phyloP scores from a whole-genome alignment of 2,888 invertebrate genomes.

The Troides oblongomaculatus region DNA sequence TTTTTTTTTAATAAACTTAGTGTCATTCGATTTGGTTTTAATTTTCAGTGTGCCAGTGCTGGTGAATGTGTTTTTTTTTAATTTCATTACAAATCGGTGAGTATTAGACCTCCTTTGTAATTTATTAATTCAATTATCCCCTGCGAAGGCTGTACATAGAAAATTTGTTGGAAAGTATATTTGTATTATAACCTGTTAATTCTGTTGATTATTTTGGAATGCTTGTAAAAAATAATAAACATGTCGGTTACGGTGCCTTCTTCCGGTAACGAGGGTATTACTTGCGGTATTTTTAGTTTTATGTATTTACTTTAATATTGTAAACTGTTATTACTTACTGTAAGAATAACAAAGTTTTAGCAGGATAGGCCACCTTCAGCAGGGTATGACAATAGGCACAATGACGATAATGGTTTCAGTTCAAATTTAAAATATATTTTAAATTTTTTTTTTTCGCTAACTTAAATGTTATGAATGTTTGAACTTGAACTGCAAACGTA shows the following conservation, averaged over 20 bases:
- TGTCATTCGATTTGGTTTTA: constrained; percentile 25
- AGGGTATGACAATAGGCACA: no score
- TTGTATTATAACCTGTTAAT: constrained; percentile 2
- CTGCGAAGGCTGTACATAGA: constrained; percentile 30
- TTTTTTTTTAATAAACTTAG: not conserved
- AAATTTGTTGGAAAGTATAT: constrained; percentile 12
- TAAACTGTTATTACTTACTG: no score
- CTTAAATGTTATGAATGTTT: no score
- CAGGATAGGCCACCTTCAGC: no score
- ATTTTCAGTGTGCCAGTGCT: constrained; percentile 27
- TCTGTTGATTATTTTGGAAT: constrained; percentile 1
- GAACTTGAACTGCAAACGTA: no score
- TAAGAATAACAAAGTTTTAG: no score
- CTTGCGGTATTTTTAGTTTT: not conserved
- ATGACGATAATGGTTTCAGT: no score
- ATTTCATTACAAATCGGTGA: constrained; percentile 25
- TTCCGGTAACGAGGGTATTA: not conserved
- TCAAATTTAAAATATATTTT: no score
- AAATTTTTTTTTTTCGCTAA: no score
- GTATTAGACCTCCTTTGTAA: not conserved
- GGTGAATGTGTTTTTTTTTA: constrained; percentile 19
- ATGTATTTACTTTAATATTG: no score
- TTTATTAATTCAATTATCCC: constrained; percentile 10
- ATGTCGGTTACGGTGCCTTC: not conserved
- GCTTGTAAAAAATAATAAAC: not conserved